phyloP scores from a whole-genome alignment of 2,888 invertebrate genomes.

The Caenorhabditis sp. region DNA sequence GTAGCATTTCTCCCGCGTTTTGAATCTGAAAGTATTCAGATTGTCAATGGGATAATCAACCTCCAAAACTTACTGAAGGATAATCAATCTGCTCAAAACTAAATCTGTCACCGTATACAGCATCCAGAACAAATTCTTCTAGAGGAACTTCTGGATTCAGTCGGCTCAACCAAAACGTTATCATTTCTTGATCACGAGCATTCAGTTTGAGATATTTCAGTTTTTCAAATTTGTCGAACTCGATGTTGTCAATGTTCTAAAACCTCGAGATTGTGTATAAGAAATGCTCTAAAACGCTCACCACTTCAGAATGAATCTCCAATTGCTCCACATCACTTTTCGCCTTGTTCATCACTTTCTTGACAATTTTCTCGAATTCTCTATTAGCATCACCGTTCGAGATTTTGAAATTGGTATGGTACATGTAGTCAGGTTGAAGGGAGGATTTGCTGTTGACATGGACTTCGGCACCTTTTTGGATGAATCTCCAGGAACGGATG shows the following conservation, averaged over 20 bases:
- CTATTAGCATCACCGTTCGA: background rate
- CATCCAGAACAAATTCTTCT: background rate
- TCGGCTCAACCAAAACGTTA: background rate
- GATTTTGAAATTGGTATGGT: background rate
- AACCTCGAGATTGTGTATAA: too few species aligned
- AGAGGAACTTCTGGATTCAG: background rate
- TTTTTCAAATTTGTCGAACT: background rate
- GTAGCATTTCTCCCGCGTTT: background rate
- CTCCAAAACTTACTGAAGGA: background rate
- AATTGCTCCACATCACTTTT: background rate
- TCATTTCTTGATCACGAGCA: background rate
- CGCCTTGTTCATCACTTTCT: background rate
- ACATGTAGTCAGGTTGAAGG: background rate
- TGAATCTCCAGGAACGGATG: conserved; percentile 10
- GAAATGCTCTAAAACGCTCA: background rate
- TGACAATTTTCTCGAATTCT: conserved; percentile 5
- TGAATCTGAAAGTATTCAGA: background rate
- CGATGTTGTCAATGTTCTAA: background rate
- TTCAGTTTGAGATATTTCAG: background rate
- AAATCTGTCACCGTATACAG: background rate
- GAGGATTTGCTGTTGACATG: background rate
- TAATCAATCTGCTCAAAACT: background rate
- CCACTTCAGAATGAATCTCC: background rate
- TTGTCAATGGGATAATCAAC: background rate
- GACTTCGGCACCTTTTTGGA: background rate